Evolutionary conservation across 2,113 vertebrate species (phyloP), one percentile per base, ranked within the genome.

Genomic region (Misgurnus anguillicaudatus): DNA sequence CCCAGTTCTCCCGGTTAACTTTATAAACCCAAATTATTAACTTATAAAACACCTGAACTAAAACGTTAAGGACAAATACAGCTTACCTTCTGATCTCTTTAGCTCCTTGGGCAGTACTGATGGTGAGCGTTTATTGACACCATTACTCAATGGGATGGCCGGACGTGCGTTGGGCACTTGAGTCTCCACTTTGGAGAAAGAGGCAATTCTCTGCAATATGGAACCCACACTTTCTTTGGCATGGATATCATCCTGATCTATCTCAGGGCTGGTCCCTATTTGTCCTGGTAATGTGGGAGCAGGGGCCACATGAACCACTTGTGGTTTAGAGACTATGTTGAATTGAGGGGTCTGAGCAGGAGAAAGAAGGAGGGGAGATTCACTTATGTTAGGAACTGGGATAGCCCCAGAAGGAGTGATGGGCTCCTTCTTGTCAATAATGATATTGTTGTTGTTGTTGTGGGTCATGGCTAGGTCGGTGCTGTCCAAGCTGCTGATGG

Each of bases 131-230:
- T 63, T 77, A 70, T 84, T 85, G 11, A 80, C 72, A 11, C 84
- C 86, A 41, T 86, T 88, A 14, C 70, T 85, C 19, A 82, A 80
- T 39, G 41, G 36, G 42, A 47, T 19, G 45, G 19, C 61, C 48
- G 75, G 76, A 45, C 58, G 72, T 14, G 24, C 36, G 14, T 36
- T 61, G 65, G 62, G 61, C 80, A 19, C 60, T n/a, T 65, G 45
- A 19, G 48, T 71, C 8, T 86, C 82, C n/a, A 85, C 70, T 77
- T 72, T 83, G 31, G 90, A 89, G 73, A 91, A 90, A 63, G 92
- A 92, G 36, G 88, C 89, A 6, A 91, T 91, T 65, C 89, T 92
- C 82, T 92, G 90, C 24, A 90, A 82, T 61, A 92, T 89, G 45
- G 67, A 86, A 38, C 87, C 55, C 0, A 90, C 85, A 2, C 80